Percentiles rank a stretch among this genome's conserved stretches.
These are phyloP conservation scores for Thereva nobilitata DNA, from an alignment of 2,888 invertebrate genomes.

Conservation along the genomic window DNA sequence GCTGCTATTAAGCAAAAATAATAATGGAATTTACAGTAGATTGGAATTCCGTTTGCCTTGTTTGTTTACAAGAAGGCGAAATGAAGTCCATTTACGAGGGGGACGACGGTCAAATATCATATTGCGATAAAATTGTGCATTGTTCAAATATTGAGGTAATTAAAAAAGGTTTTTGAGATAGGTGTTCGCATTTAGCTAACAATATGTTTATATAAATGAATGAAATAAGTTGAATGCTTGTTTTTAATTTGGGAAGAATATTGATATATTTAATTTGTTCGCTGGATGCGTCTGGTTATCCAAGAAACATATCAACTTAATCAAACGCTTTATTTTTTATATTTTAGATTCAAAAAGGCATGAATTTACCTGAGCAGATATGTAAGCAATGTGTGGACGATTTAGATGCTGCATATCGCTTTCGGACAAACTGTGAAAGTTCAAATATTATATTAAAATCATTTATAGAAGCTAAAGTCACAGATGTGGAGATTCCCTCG, in stretches of 20 bases:
- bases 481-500: conserved; percentile 16
- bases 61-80: conserved; percentile 52
- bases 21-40: conserved; percentile 47
- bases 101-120: conserved; percentile 48
- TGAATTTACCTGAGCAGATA: conserved; percentile 53
- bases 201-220: background rate
- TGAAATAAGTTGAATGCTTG: too few relatives aligned
- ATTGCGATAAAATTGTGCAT: conserved; percentile 53
- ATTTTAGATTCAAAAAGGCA: conserved; percentile 46
- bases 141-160: conserved; percentile 48
- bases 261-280: too few relatives aligned
- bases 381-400: conserved; percentile 52
- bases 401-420: conserved; percentile 52
- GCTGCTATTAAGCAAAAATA: background rate
- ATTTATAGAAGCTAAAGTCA: conserved; percentile 40
- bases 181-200: conserved; percentile 1
- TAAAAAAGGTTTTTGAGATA: background rate
- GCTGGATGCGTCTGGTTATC: background rate
- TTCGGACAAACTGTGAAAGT: conserved; percentile 53
- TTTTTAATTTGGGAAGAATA: too few relatives aligned
- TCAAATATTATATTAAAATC: conserved; percentile 52
- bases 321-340: background rate
- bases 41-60: conserved; percentile 53
- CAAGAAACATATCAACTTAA: background rate
- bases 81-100: conserved; percentile 50